These are phyloP conservation scores for Phorcus lineatus DNA, from an alignment of 2,888 invertebrate species.

Conservation along the genomic window DNA sequence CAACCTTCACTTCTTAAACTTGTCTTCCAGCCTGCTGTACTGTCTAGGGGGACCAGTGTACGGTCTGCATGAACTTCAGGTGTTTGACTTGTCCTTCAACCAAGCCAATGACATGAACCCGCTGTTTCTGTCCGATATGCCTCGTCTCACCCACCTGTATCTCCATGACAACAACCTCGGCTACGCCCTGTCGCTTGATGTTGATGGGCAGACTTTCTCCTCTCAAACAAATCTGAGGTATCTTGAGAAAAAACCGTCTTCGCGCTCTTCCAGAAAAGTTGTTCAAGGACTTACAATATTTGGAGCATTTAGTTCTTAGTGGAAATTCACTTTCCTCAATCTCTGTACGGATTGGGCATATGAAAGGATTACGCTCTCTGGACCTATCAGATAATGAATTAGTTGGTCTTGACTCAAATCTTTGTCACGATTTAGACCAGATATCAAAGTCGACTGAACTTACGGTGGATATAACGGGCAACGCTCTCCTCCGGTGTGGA, in stretches of 20 bases:
- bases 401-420: background rate
- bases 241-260: constrained; percentile 7
- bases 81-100: constrained; percentile 18
- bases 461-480: background rate
- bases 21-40: background rate
- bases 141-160: constrained; percentile 22
- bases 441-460: background rate
- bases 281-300: background rate
- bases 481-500: background rate
- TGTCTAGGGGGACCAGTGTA: constrained; percentile 9
- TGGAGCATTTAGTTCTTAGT: background rate
- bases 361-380: background rate
- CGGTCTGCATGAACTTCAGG: background rate
- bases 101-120: constrained; percentile 1
- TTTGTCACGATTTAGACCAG: background rate
- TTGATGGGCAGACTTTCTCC: background rate
- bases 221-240: background rate
- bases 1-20: background rate
- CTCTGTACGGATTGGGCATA: background rate
- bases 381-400: constrained; percentile 14
- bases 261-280: background rate
- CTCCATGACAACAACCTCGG: constrained; percentile 23
- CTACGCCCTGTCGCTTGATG: background rate
- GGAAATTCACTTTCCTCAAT: background rate
- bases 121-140: constrained; percentile 20